Evolutionary conservation across 2,113 vertebrate species (phyloP), one percentile per base, ranked within the genome.

Genomic region (Chrysemys picta): DNA sequence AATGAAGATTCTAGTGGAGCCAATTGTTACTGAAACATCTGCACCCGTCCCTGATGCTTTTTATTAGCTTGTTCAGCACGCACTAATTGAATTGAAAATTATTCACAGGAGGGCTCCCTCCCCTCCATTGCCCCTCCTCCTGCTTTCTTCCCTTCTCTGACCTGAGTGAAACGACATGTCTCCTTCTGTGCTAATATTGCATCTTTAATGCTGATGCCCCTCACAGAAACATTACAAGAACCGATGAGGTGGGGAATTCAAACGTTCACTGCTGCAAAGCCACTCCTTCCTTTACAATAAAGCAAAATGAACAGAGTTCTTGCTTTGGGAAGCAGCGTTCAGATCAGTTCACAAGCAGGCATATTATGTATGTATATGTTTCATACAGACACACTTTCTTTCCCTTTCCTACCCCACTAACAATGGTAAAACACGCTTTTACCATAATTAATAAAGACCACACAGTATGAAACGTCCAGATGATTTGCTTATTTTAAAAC

Each of bases 371-470:
- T 42, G 25, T 82, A 84, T 88, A 80, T 82, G 84, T 94, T 96
- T 93, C 79, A 91, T 19, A 78, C 50, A 50, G 1, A 50, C 38
- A 95, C 52, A 13, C 78, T 81, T 19, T n/a, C 29, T 19, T 91
- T 87, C 47, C 82, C 89, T 54, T 95, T 91, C 54, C 53, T 95
- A 93, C 16, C 49, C 82, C 87, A 10, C 35, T 45, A 21, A 19
- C 52, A 35, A 10, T 47, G 27, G 52, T 24, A 38, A 42, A 80
- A 84, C 84, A 94, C 59, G 54, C 88, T 82, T 89, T 17, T 65
- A 7, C 75, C 42, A 47, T 56, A 49, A 85, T 27, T 47, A 89
- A 49, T 5, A 54, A 90, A 88, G 89, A 96, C 90, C 95, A 96
- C 92, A 93, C 84, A 89, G 85, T 90, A 86, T 0, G 93, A 54